Conservation (phyloP, 1,140 invertebrate genomes). For the Lepidurus packardi region DNA sequence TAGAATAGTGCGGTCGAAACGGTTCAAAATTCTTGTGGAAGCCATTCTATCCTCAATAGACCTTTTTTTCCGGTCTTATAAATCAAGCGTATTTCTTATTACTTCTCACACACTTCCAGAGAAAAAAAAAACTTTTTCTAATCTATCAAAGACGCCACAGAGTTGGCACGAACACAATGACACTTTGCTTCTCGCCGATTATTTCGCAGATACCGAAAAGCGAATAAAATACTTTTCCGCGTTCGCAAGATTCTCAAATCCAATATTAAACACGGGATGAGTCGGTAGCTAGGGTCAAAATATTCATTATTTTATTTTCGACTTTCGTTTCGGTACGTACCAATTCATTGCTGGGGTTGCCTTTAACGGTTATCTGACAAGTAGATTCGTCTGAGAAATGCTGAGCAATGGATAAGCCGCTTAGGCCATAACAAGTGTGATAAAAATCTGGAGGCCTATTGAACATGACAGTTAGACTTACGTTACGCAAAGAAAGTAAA, state of each 20-base stretch:
- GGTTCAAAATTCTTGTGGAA: slow-evolving; percentile 17
- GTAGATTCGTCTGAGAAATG: slow-evolving; percentile 57
- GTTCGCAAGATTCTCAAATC: slow-evolving; percentile 49
- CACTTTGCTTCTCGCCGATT: not conserved
- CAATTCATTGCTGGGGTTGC: slow-evolving; percentile 56
- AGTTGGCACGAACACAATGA: not conserved
- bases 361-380: slow-evolving; percentile 51
- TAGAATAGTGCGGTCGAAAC: slow-evolving; percentile 26
- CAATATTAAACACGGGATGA: slow-evolving; percentile 63
- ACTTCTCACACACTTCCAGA: not conserved
- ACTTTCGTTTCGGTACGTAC: slow-evolving; percentile 43
- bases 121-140: not conserved
- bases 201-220: slow-evolving; percentile 31
- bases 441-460: slow-evolving; percentile 78
- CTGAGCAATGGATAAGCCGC: slow-evolving; percentile 90
- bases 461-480: slow-evolving; percentile 31
- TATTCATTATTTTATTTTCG: not conserved
- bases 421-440: slow-evolving; percentile 93
- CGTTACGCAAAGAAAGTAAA: slow-evolving; percentile 34
- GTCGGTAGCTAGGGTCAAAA: slow-evolving; percentile 47
- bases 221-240: slow-evolving; percentile 48
- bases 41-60: slow-evolving; percentile 16
- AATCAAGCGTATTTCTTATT: not conserved
- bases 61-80: not conserved
- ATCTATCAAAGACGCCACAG: not conserved